phyloP scores from a whole-genome alignment of 2,797 vertebrate species.

The Aldrovandia affinis region DNA sequence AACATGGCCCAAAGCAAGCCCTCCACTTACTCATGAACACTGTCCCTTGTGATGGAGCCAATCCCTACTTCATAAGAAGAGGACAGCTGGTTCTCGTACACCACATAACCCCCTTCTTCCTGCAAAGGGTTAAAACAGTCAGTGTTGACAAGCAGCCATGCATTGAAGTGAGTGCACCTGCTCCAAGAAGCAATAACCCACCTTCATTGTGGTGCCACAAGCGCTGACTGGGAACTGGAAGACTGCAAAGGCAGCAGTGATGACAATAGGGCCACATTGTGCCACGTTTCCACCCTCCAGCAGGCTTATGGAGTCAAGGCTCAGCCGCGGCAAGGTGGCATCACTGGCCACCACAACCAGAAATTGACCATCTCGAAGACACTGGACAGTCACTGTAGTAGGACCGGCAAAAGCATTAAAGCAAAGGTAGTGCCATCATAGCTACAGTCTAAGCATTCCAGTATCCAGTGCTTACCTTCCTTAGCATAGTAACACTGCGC shows the following conservation, averaged over 20 bases:
- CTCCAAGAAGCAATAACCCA: not conserved
- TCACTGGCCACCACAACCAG: not conserved
- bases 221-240: constrained; percentile 26
- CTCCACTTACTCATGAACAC: constrained; percentile 71
- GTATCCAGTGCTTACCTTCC: not conserved
- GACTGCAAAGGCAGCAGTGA: constrained; percentile 5
- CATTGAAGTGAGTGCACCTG: no score
- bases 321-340: not conserved
- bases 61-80: constrained; percentile 72
- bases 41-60: constrained; percentile 75
- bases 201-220: constrained; percentile 23
- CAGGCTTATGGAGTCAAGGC: not conserved
- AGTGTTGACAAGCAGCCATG: not conserved
- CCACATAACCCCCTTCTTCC: constrained; percentile 63
- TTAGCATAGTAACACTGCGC: not conserved
- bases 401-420: not conserved
- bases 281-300: not conserved
- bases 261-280: constrained; percentile 20
- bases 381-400: not conserved
- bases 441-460: not conserved
- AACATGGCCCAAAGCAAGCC: not conserved
- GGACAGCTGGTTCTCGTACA: constrained; percentile 75
- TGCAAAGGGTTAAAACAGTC: constrained; percentile 30
- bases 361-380: constrained; percentile 11
- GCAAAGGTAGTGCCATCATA: no score